Evolutionary conservation across 2,797 vertebrate species (phyloP).

Genomic region (Arctocebus calabarensis): DNA sequence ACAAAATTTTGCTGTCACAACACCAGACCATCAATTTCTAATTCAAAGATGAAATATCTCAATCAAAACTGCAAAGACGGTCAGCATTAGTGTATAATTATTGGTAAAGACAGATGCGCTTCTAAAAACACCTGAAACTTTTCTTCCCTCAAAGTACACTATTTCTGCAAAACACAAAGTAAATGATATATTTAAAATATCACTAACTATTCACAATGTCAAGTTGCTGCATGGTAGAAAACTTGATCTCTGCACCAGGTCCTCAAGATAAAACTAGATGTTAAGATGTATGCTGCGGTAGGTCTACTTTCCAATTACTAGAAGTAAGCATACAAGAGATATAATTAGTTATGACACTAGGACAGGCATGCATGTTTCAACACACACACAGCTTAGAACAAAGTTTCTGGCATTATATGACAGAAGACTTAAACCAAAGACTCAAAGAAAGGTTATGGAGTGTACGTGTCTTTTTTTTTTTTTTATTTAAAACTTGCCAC

Average conservation of each 20-base stretch:
- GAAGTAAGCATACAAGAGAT: conserved; percentile 87
- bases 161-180: conserved; percentile 83
- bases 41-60: conserved; percentile 75
- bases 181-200: conserved; percentile 84
- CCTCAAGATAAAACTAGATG: conserved; percentile 88
- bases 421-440: conserved; percentile 88
- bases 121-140: conserved; percentile 79
- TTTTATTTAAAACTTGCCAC: conserved; percentile 86
- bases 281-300: conserved; percentile 88
- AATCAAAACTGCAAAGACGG: conserved; percentile 73
- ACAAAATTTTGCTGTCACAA: conserved; percentile 64
- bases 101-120: conserved; percentile 57
- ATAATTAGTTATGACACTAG: conserved; percentile 91
- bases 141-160: conserved; percentile 42
- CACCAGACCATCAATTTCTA: conserved; percentile 74
- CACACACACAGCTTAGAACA: conserved; percentile 87
- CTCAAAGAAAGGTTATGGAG: conserved; percentile 85
- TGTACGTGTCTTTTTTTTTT: conserved; percentile 61
- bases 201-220: conserved; percentile 87
- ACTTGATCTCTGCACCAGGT: conserved; percentile 86
- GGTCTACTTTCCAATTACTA: conserved; percentile 90
- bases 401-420: conserved; percentile 90
- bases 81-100: conserved; percentile 74
- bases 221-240: conserved; percentile 86
- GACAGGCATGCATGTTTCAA: conserved; percentile 90